Percentiles rank a stretch among this genome's conserved stretches.
These are phyloP conservation scores for Chydorus sphaericus DNA, from an alignment of 2,888 invertebrate genomes.

Conservation along the genomic window DNA sequence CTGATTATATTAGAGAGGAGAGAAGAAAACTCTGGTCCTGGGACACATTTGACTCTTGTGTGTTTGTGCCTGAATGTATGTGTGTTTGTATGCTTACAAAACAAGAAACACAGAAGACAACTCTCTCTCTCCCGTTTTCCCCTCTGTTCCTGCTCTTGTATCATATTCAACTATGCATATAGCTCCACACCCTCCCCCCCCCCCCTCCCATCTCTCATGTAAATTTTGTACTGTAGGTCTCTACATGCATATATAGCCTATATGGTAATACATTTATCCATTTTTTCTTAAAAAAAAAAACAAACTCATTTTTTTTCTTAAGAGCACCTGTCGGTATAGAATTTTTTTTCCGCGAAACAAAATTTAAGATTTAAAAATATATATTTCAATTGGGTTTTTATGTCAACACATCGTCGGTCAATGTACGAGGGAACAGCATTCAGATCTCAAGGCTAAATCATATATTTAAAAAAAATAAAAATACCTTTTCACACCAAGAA, in stretches of 20 bases:
- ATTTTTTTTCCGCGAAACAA: no score
- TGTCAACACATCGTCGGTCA: no score
- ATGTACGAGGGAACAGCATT: no score
- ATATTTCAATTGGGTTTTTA: no score
- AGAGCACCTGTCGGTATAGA: no score
- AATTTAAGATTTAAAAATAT: no score
- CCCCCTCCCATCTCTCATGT: conserved; percentile 32
- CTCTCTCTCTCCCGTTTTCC: neutral
- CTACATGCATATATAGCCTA: conserved; percentile 15
- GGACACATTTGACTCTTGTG: no score
- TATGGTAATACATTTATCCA: conserved; percentile 15
- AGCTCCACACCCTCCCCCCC: neutral
- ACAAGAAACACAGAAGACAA: conserved; percentile 4
- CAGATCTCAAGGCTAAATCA: no score
- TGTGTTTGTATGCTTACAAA: neutral
- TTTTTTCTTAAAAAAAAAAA: conserved; percentile 10
- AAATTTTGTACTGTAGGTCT: conserved; percentile 58
- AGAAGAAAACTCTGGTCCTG: no score
- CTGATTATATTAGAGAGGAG: no score
- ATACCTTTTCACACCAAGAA: no score
- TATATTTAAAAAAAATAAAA: no score
- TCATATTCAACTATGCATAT: conserved; percentile 16
- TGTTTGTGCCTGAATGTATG: neutral
- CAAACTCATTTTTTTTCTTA: neutral
- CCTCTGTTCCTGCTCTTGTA: conserved; percentile 9